Evolutionary conservation across 2,888 invertebrate species (phyloP).

Genomic region (Galeopsomyia nigrocyanea): DNA sequence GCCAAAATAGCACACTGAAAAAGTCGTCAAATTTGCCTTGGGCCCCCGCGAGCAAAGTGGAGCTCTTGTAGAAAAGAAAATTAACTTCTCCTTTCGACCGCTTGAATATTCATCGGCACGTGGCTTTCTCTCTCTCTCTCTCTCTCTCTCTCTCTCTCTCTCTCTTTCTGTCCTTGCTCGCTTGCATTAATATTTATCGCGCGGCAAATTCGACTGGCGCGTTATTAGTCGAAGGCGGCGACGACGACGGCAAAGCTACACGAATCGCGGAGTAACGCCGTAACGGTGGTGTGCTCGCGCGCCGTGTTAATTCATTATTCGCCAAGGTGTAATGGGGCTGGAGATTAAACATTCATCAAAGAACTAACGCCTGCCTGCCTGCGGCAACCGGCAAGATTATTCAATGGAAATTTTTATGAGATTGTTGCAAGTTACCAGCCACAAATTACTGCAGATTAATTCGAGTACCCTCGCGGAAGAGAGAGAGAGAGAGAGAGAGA

Average conservation of each 20-base stretch:
- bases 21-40: slow-evolving; percentile 5
- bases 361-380: too few relatives aligned
- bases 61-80: slow-evolving; percentile 46
- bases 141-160: slow-evolving; percentile 13
- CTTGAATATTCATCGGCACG: slow-evolving; percentile 59
- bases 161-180: slow-evolving; percentile 38
- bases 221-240: slow-evolving; percentile 3
- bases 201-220: slow-evolving; percentile 47
- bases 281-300: too few relatives aligned
- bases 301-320: too few relatives aligned
- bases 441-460: too few relatives aligned
- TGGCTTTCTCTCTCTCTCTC: slow-evolving; percentile 38
- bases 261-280: too few relatives aligned
- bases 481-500: too few relatives aligned
- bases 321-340: too few relatives aligned
- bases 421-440: too few relatives aligned
- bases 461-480: too few relatives aligned
- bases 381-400: too few relatives aligned
- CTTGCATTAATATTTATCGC: slow-evolving; percentile 58
- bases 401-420: too few relatives aligned
- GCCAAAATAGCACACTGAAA: not conserved
- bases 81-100: slow-evolving; percentile 50
- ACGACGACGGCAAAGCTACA: not conserved
- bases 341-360: too few relatives aligned
- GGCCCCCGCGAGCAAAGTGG: not conserved